phyloP scores from a whole-genome alignment of 2,888 invertebrate species.

The Diadegma fenestrale region DNA sequence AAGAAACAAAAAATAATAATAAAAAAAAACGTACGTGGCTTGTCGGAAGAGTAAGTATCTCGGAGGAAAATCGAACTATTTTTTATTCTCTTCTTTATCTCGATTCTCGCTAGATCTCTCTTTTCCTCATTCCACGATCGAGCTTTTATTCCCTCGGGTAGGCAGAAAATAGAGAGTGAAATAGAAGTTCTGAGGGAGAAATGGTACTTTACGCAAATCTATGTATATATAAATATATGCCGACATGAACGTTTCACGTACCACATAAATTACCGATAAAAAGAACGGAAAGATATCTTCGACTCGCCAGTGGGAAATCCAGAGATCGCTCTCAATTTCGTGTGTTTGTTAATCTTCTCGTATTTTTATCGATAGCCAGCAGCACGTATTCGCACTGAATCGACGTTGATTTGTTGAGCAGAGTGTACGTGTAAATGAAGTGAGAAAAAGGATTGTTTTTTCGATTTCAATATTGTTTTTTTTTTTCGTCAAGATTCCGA shows the following conservation, averaged over 20 bases:
- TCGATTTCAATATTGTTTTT: not conserved
- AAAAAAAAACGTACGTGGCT: slow-evolving; percentile 27
- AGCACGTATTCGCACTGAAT: slow-evolving; percentile 3
- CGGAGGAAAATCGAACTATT: slow-evolving; percentile 62
- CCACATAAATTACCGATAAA: slow-evolving; percentile 33
- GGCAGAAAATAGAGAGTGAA: slow-evolving; percentile 34
- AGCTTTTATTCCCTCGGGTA: slow-evolving; percentile 40
- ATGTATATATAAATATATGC: slow-evolving; percentile 13
- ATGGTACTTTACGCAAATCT: slow-evolving; percentile 12
- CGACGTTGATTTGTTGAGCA: not conserved
- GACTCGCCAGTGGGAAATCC: slow-evolving; percentile 13
- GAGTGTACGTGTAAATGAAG: slow-evolving; percentile 5
- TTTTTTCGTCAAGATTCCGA: not conserved
- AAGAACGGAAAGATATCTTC: slow-evolving; percentile 19
- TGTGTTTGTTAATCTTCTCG: slow-evolving; percentile 46
- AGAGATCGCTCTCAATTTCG: slow-evolving; percentile 12
- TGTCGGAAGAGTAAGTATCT: slow-evolving; percentile 48
- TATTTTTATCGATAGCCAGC: slow-evolving; percentile 29
- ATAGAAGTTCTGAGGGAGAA: slow-evolving; percentile 21
- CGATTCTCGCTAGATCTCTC: slow-evolving; percentile 33
- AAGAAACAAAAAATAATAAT: slow-evolving; percentile 16
- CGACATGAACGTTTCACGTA: slow-evolving; percentile 14
- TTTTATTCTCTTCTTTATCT: slow-evolving; percentile 56
- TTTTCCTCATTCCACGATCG: slow-evolving; percentile 31
- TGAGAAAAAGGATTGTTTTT: not conserved